phyloP scores from a whole-genome alignment of 2,113 vertebrate genomes.

The Equus przewalskii region DNA sequence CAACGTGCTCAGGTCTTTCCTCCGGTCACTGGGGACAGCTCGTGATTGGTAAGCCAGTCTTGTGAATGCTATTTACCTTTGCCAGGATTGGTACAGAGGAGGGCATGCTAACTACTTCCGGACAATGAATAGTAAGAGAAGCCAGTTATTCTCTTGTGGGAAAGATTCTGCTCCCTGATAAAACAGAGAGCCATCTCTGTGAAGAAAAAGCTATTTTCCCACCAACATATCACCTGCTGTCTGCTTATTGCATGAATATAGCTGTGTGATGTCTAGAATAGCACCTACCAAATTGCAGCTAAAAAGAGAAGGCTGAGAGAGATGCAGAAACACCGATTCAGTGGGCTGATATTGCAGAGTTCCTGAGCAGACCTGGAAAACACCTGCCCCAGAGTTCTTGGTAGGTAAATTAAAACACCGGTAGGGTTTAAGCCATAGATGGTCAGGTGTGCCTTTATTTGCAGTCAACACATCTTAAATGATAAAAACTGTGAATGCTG shows the following conservation, averaged over 20 bases:
- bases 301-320: background rate
- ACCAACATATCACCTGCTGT: background rate
- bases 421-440: background rate
- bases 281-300: background rate
- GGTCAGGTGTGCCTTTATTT: background rate
- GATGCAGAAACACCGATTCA: background rate
- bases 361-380: background rate
- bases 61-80: background rate
- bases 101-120: background rate
- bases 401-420: background rate
- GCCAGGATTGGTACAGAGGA: background rate
- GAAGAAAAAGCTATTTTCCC: background rate
- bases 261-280: background rate
- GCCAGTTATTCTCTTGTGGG: background rate
- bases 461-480: background rate
- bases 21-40: background rate
- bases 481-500: background rate
- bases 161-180: background rate
- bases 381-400: background rate
- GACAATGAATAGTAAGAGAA: background rate
- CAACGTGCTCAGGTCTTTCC: background rate
- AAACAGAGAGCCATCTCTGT: background rate
- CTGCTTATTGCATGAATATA: background rate
- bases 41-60: background rate
- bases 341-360: rapidly evolving